Percentiles rank a stretch among this genome's conserved stretches.
phyloP scores from a whole-genome alignment of 2,888 invertebrate species.

The Sipha maydis region DNA sequence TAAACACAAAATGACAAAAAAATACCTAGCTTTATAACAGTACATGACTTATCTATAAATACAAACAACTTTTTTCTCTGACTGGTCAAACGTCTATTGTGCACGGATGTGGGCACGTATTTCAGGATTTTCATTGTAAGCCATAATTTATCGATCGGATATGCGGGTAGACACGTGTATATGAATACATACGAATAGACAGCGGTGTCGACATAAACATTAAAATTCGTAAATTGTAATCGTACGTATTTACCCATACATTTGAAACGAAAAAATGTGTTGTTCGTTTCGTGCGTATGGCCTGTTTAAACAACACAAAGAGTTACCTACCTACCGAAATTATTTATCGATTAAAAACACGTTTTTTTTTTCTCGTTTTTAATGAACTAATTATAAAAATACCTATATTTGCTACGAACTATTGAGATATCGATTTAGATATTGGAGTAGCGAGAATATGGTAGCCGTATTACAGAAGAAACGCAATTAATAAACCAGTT shows the following conservation, averaged over 20 bases:
- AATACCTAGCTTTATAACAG: neutral
- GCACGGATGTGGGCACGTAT: neutral
- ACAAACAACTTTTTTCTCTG: neutral
- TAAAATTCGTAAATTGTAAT: neutral
- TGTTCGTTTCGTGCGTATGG: too few species aligned
- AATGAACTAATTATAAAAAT: neutral
- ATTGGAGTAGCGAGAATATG: neutral
- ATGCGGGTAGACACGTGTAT: neutral
- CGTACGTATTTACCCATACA: neutral
- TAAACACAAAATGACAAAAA: neutral
- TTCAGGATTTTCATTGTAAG: neutral
- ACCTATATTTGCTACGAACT: neutral
- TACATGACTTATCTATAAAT: neutral
- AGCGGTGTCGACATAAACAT: neutral
- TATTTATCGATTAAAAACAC: neutral
- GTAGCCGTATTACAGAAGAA: neutral
- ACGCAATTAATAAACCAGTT: neutral
- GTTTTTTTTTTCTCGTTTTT: neutral
- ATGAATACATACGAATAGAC: neutral
- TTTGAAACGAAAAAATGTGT: too few species aligned
- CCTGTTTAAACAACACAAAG: neutral
- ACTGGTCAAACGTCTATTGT: neutral
- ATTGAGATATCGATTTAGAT: neutral
- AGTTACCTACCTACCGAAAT: neutral
- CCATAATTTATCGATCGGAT: neutral